Evolutionary conservation across 2,797 vertebrate species (phyloP), one percentile per base, ranked within the genome.

Genomic region (Poeciliopsis gracilis): DNA sequence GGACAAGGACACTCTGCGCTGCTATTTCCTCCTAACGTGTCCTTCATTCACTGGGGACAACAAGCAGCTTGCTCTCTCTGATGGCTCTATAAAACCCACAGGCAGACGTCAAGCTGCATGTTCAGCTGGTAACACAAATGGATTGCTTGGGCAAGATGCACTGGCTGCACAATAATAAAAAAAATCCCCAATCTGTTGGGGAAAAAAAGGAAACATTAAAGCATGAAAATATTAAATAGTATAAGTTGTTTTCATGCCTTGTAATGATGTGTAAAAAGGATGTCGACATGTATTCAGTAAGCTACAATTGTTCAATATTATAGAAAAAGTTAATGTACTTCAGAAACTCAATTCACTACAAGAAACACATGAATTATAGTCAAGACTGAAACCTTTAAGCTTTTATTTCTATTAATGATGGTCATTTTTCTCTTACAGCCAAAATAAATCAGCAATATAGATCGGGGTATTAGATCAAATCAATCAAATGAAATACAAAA

Each of bases 1-100:
- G 82, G 80, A 88, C 73, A 3, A 66, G 87, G 85, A 92, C 86
- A 82, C 86, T 88, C 86, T 91, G 91, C 91, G 63, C 86, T 49
- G 85, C 46, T 20, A 79, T 81, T 45, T 55, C 33, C 70, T 71
- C 69, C 51, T 78, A 81, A 87, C 67, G 72, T 77, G 74, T 81
- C 72, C 80, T 84, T 72, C 30, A 53, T 59, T 86, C 88, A 80
- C 84, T 85, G 80, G 59, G 72, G 47, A 77, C 55, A 82, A 71
- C 73, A 76, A 77, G 80, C 72, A 79, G 73, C 13, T 75, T 82
- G 83, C 72, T 80, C 78, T 84, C 79, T 84, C 76, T 72, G 47
- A 83, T 66, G 80, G 63, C 77, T 23, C 73, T 6, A 5, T 69
- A n/a, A 77, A 72, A 81, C 59, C 47, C 79, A 67, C 11, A 20